Percentiles rank a stretch among this genome's conserved stretches.
Conservation (phyloP, 2,797 vertebrate genomes). For the Nothura maculosa region DNA sequence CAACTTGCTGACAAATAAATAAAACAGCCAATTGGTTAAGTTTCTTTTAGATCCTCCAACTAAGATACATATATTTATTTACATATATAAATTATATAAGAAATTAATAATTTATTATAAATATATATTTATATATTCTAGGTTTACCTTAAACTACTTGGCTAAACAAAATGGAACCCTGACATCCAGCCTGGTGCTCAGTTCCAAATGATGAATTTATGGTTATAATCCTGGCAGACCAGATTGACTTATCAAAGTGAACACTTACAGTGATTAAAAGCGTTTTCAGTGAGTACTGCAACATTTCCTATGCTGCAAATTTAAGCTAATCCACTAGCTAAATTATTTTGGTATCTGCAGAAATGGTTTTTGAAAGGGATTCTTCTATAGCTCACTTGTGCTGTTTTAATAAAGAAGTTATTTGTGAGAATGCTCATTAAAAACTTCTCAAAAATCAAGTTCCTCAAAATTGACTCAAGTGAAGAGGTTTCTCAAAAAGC, state of each 20-base stretch:
- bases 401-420: neutral
- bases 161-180: neutral
- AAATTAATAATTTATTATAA: too few species aligned
- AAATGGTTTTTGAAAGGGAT: neutral
- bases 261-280: neutral
- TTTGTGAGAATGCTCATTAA: neutral
- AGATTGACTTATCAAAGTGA: neutral
- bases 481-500: neutral
- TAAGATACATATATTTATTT: too few species aligned
- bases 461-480: neutral
- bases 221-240: neutral
- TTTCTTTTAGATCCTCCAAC: neutral
- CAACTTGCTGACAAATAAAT: neutral
- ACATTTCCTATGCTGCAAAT: neutral
- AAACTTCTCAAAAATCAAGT: neutral
- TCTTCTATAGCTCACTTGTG: neutral
- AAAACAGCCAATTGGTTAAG: rapidly evolving
- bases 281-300: neutral
- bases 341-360: neutral
- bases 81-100: too few species aligned
- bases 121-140: neutral
- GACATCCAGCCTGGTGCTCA: rapidly evolving
- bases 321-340: neutral
- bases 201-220: rapidly evolving
- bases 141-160: neutral